Base-by-base conservation (phyloP, 1,140 invertebrate genomes). In the Trachelipus rathkii region DNA sequence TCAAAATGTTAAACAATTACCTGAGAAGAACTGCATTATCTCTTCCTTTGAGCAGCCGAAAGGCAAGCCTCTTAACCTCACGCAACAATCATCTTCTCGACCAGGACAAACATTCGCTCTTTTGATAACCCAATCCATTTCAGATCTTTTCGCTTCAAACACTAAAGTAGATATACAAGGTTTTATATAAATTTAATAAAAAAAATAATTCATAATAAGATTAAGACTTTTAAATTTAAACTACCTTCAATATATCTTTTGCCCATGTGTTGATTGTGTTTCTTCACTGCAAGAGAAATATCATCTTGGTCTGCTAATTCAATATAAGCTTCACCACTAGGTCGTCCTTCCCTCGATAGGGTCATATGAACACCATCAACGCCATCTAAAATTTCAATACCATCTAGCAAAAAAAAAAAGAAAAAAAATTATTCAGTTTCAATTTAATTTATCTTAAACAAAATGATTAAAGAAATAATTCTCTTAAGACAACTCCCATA, bases 41-140 rank as follows among this genome's bases (percentile, higher is more conserved):
- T 97, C 95, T 84, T 96, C 93, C 84, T 94, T 95, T 0, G 92
- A 94, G 85, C 94, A 96, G 44, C 93, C 94, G 87, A 95, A 97
- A n/a, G 95, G 95, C 76, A 98, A 86, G 33, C 95, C 95, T 44
- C 89, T 82, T 33, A 90, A 81, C 11, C 89, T 83, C 7, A 90
- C 82, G 85, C 86, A 83, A 81, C 86, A 82, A 73, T 86, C 85
- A 74, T 81, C 91, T 21, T 92, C 89, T 83, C 89, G 78, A 89
- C 87, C 82, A 90, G 89, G 82, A 88, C 84, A 19, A 9, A 46
- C 19, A 3, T 91, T 91, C 83, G 88, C 89, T 80, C 91, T 85
- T 83, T 92, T 91, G 6, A 94, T 87, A 13, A 92, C 90, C 91
- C 92, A 93, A 75, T 94, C 91, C 92, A 95, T 93, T 86, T 95